Base-by-base conservation (phyloP, 2,888 invertebrate species). In the Drosophila sordidapex region DNA sequence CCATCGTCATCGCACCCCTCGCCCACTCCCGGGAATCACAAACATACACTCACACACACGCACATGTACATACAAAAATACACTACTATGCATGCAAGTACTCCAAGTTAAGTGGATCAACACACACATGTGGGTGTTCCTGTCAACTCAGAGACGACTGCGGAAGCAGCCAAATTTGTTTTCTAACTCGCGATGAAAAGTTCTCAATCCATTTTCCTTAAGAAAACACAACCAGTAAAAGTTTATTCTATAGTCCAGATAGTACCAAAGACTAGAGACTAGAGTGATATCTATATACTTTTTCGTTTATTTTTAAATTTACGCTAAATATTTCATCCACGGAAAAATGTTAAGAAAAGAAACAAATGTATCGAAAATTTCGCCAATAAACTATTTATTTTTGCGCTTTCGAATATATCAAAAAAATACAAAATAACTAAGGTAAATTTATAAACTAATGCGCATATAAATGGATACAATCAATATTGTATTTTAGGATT, bases 61-160 rank as follows among this genome's bases (percentile, higher is more conserved):
- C 54, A 68, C 31, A 52, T 59, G 51, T 43, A 49, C 43, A 53
- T 53, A 48, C 40, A 53, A 54, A 29, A 38, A 69, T 62, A 51
- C 57, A 60, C 67, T 48, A 46, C 11, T 13, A 33, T 43, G 21
- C 59, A 65, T 62, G 46, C 56, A 43, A 70, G 67, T 54, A 60
- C 69, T 46, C 64, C 63, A 38, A 49, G 64, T 68, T 72, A 76
- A 77, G 67, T 74, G 74, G 82, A 80, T 80, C 87, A 82, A 73
- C 82, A 84, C 80, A 74, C 25, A 36, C 36, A 82, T 83, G 84
- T 84, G 87, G 77, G 84, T 60, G 87, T 74, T 68, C 43, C 64
- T 60, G 51, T 70, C 69, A 46, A 43, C 58, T 54, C 29, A 8
- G 68, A 53, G 51, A 61, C 67, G 63, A n/a, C n/a, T 49, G 40